Base-by-base conservation (phyloP, 2,888 invertebrate genomes). In the Aricia artaxerxes region DNA sequence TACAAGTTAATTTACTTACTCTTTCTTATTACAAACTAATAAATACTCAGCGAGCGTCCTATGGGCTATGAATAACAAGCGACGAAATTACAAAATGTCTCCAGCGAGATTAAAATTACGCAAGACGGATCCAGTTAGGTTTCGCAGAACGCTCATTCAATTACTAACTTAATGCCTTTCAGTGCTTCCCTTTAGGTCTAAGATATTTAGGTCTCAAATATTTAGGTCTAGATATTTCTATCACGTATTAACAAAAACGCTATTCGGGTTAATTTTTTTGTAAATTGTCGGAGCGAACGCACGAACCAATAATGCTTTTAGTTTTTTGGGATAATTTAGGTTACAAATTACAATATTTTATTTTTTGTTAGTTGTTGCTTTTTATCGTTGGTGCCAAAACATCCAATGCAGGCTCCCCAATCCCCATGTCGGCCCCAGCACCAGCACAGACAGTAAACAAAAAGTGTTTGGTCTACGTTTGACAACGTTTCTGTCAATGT, bases 181-280 rank as follows among this genome's bases (percentile, higher is more conserved):
- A 53, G 13, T 53, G 16, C 16, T 57, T 57, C 16, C 57, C 57
- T 57, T 57, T 57, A 16, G 57, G 13, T 57, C 57, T 16, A 57
- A 57, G 16, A 16, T 16, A 24, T 24, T 61, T 61, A 61, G 61
- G 61, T 61, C 31, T 31, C 2, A 31, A 16, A 57, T 16, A 57
- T 16, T 57, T 57, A 4, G 57, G 57, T 57, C 64, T 64, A 64
- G 31, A 64, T 64, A 64, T 64, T 64, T 64, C 64, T 31, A 31
- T 64, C 64, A 64, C 64, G 64, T 64, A n/a, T 24, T 61, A 64
- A 64, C 31, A 64, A 64, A 64, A 64, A 31, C 64, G 64, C 61
- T 61, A 61, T 61, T 61, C 24, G 64, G 64, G 9, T 11, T 11
- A 6, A 31, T 11, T 64, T 64, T 24, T 2, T 31, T 24, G 24